These are phyloP conservation scores for Trachelus tabidus DNA, from an alignment of 2,888 invertebrate genomes.

Conservation along the genomic window DNA sequence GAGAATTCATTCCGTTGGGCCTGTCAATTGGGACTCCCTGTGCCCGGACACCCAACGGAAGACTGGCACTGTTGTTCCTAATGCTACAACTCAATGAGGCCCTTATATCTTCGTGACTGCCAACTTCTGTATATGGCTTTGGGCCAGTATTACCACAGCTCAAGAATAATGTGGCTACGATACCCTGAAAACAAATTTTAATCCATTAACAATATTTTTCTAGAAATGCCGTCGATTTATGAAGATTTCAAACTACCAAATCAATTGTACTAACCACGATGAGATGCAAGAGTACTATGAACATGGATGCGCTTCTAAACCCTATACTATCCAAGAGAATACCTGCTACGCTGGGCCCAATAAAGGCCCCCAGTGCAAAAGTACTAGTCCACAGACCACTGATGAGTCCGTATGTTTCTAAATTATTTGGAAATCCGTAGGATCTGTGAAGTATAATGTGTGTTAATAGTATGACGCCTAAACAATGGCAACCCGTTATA, in stretches of 20 bases:
- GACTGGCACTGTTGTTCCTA: conserved; percentile 44
- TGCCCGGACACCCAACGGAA: conserved; percentile 22
- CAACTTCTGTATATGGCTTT: conserved; percentile 62
- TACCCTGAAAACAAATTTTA: conserved; percentile 51
- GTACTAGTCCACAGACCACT: conserved; percentile 93
- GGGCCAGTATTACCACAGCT: conserved; percentile 54
- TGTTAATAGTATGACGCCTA: not conserved
- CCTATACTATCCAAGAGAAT: conserved; percentile 79
- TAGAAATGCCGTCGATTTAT: not conserved
- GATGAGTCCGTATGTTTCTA: conserved; percentile 89
- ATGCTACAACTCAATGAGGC: conserved; percentile 53
- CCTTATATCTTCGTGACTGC: conserved; percentile 49
- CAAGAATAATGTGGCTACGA: conserved; percentile 60
- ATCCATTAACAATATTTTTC: not conserved
- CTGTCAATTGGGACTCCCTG: conserved; percentile 75
- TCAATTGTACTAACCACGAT: conserved; percentile 70
- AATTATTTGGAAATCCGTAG: conserved; percentile 82
- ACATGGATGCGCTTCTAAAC: conserved; percentile 77
- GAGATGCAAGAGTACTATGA: conserved; percentile 76
- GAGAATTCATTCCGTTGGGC: conserved; percentile 79
- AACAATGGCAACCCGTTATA: not conserved
- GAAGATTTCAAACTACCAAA: not conserved
- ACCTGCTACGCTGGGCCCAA: conserved; percentile 83
- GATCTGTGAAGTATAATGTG: conserved; percentile 66
- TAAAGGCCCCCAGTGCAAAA: conserved; percentile 88